These are phyloP conservation scores for Perca fluviatilis DNA, from an alignment of 2,113 vertebrate species.

Conservation along the genomic window DNA sequence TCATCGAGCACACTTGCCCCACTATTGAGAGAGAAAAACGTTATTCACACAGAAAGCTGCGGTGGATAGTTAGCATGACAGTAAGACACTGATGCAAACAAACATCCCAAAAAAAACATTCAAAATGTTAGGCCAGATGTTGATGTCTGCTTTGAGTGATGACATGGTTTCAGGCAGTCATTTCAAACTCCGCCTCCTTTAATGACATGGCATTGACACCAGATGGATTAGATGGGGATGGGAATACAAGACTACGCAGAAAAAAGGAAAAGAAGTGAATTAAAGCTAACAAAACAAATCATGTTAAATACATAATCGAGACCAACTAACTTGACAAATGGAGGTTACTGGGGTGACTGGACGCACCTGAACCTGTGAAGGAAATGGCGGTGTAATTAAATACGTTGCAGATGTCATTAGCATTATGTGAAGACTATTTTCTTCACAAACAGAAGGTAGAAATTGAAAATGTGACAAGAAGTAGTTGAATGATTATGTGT, in stretches of 20 bases:
- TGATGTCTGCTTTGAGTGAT: conserved; percentile 91
- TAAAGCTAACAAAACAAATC: conserved; percentile 85
- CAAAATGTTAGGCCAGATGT: conserved; percentile 84
- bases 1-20: conserved; percentile 87
- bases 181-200: conserved; percentile 90
- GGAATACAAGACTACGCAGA: conserved; percentile 84
- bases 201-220: conserved; percentile 89
- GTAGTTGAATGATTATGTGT: conserved; percentile 51
- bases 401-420: conserved; percentile 76
- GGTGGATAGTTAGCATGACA: conserved; percentile 86
- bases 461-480: conserved; percentile 58
- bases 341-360: conserved; percentile 96
- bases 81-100: conserved; percentile 65
- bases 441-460: conserved; percentile 60
- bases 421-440: conserved; percentile 86
- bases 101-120: conserved; percentile 72
- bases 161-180: conserved; percentile 84
- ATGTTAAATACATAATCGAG: conserved; percentile 93
- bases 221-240: conserved; percentile 86
- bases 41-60: conserved; percentile 85
- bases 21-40: conserved; percentile 87
- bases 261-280: conserved; percentile 81
- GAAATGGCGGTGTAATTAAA: conserved; percentile 92
- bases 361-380: conserved; percentile 94
- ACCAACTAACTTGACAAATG: conserved; percentile 97